Percentiles rank a stretch among this genome's conserved stretches.
Conservation (phyloP, 2,797 vertebrate genomes). For the Oryzias sinensis region DNA sequence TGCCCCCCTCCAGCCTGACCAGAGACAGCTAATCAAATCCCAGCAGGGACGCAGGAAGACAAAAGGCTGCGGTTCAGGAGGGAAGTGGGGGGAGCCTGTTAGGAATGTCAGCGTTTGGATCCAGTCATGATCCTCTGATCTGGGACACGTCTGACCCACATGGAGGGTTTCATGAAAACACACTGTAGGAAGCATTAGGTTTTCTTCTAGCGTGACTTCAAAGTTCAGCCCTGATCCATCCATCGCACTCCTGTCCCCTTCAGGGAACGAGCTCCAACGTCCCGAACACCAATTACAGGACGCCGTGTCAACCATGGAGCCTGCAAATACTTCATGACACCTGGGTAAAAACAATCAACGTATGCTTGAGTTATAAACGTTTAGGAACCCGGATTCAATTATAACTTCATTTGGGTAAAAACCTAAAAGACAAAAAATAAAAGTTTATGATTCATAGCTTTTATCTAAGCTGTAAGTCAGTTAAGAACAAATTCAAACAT, state of each 20-base stretch:
- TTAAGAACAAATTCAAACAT: no score
- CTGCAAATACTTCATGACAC: conserved; percentile 1
- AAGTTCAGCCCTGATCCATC: conserved; percentile 61
- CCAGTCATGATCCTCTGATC: background rate
- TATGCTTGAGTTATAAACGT: no score
- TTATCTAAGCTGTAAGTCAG: no score
- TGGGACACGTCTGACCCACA: no score
- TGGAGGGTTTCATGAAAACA: no score
- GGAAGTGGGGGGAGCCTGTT: conserved; percentile 6
- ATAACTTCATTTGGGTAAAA: no score
- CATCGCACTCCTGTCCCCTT: conserved; percentile 46
- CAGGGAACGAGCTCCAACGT: conserved; percentile 27
- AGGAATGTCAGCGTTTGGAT: conserved; percentile 24
- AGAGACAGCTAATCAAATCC: conserved; percentile 64
- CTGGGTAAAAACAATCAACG: conserved; percentile 1
- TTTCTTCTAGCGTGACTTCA: conserved; percentile 68
- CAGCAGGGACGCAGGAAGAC: conserved; percentile 33
- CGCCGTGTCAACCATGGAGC: conserved; percentile 45
- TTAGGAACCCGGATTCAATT: no score
- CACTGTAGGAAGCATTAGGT: conserved; percentile 28
- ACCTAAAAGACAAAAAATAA: no score
- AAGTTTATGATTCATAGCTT: no score
- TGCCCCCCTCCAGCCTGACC: conserved; percentile 40
- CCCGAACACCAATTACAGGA: conserved; percentile 69
- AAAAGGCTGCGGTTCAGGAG: conserved; percentile 34